A percentile compares a stretch with the other conserved stretches of the same genome.
Evolutionary conservation across 2,888 invertebrate genomes (phyloP).

Genomic region (Harpagoxenus sublaevis): DNA sequence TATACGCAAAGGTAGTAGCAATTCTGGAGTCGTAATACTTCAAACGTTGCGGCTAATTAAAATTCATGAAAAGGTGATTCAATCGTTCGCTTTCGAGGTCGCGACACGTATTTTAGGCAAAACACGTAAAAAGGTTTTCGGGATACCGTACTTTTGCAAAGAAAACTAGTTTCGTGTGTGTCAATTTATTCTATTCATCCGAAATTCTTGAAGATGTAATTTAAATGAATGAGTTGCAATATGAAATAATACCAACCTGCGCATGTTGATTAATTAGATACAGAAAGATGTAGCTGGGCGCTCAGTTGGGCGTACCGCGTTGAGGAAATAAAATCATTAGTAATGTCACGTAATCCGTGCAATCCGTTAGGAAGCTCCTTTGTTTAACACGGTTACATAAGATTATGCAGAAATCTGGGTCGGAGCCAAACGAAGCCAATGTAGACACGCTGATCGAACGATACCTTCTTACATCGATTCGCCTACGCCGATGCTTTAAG

Average conservation of each 20-base stretch:
- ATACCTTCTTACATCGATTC: constrained; percentile 45
- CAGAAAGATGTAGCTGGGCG: neutral
- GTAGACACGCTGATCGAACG: constrained; percentile 59
- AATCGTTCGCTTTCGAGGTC: constrained; percentile 58
- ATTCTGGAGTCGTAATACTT: constrained; percentile 50
- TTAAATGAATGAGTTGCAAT: neutral
- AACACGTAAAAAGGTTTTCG: constrained; percentile 71
- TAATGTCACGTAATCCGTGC: constrained; percentile 73
- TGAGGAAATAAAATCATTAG: constrained; percentile 53
- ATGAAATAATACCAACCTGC: neutral
- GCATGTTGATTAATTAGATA: neutral
- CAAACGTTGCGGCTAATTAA: constrained; percentile 46
- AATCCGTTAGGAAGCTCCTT: constrained; percentile 74
- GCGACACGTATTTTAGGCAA: constrained; percentile 49
- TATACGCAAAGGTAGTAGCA: neutral
- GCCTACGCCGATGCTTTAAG: constrained; percentile 22
- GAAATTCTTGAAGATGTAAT: neutral
- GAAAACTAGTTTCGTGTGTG: constrained; percentile 55
- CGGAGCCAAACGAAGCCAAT: constrained; percentile 59
- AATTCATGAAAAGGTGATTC: constrained; percentile 58
- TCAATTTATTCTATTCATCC: neutral
- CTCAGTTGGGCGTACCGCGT: neutral
- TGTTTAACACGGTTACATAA: constrained; percentile 81
- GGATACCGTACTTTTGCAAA: constrained; percentile 45
- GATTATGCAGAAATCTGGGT: constrained; percentile 78